Evolutionary conservation across 2,888 invertebrate species (phyloP).

Genomic region (Torymus texanus): DNA sequence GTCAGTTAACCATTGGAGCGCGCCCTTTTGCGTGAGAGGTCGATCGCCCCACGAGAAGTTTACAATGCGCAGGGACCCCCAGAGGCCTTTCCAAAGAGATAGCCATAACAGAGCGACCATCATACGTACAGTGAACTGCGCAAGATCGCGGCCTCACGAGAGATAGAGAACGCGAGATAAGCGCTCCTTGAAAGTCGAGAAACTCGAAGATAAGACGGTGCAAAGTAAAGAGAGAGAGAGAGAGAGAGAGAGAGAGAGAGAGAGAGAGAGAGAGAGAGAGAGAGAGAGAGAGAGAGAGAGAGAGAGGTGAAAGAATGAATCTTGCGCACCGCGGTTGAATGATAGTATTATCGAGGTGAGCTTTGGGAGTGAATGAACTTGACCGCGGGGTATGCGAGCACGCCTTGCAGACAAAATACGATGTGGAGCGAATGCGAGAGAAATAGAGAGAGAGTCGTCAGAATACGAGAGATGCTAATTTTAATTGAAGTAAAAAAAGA

Average conservation of each 20-base stretch:
- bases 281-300: slow-evolving; percentile 57
- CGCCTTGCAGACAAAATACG: not conserved
- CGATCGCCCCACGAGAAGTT: no score
- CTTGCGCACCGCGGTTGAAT: not conserved
- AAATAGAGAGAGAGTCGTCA: not conserved
- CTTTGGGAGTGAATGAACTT: slow-evolving; percentile 11
- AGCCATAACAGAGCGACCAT: no score
- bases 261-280: slow-evolving; percentile 49
- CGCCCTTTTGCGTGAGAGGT: no score
- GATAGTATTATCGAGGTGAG: slow-evolving; percentile 26
- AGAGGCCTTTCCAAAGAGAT: no score
- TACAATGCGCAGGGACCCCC: no score
- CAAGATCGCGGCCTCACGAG: no score
- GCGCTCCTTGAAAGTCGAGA: not conserved
- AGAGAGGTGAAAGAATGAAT: not conserved
- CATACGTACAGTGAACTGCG: no score
- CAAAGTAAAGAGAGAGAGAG: slow-evolving; percentile 41
- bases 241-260: slow-evolving; percentile 55
- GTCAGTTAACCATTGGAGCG: no score
- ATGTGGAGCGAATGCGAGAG: not conserved
- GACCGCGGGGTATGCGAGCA: not conserved
- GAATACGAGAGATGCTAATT: no score
- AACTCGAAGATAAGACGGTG: slow-evolving; percentile 45
- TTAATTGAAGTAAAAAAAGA: no score
- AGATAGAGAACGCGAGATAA: not conserved